phyloP scores from a whole-genome alignment of 2,797 vertebrate species.

The Halcyon leucocephala region DNA sequence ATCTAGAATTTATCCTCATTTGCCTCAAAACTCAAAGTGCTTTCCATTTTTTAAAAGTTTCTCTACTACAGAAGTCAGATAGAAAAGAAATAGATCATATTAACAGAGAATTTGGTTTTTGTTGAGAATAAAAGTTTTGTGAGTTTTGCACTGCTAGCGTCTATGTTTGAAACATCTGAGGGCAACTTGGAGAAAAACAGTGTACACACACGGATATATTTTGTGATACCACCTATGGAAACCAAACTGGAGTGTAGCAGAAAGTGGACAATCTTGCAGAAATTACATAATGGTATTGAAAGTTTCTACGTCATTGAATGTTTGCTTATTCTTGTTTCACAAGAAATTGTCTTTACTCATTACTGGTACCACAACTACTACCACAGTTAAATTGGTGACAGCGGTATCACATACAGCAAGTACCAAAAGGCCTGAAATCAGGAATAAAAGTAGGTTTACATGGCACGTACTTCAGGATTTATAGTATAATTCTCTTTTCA shows the following conservation, averaged over 20 bases:
- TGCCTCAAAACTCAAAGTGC: not conserved
- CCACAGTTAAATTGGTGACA: not conserved
- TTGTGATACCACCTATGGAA: not conserved
- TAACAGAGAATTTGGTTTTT: not conserved
- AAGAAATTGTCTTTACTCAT: not conserved
- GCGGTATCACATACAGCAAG: not conserved
- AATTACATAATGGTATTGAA: not conserved
- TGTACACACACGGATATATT: not conserved
- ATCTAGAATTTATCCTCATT: not conserved
- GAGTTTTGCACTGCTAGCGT: not conserved
- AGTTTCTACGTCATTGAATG: not conserved
- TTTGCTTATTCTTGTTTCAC: not conserved
- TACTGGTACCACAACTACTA: not conserved
- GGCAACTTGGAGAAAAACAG: not conserved
- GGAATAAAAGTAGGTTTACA: constrained; percentile 15
- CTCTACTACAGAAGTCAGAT: not conserved
- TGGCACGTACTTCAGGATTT: constrained; percentile 23
- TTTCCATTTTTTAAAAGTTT: not conserved
- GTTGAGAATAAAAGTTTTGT: not conserved
- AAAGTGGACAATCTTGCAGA: not conserved
- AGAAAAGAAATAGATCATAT: not conserved
- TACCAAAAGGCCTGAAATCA: not conserved
- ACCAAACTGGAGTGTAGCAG: not conserved
- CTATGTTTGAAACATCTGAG: not conserved
- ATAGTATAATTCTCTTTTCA: constrained; percentile 2